These are phyloP conservation scores for Meloidogyne chitwoodi DNA, from an alignment of 1,140 invertebrate genomes.

Conservation along the genomic window DNA sequence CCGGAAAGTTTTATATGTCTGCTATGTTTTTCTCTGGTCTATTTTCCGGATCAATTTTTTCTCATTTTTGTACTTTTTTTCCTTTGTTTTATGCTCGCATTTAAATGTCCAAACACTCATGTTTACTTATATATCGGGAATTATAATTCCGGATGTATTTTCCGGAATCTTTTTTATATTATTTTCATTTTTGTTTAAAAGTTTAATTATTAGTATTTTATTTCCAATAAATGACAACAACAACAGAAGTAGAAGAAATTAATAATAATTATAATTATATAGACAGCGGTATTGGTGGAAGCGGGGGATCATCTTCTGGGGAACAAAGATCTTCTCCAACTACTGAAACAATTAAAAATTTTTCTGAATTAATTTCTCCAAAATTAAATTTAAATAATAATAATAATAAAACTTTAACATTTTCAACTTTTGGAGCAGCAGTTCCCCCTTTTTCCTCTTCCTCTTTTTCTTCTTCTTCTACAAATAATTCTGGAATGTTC, in stretches of 20 bases:
- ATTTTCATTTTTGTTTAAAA: too few relatives aligned
- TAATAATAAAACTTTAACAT: neutral
- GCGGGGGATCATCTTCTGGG: neutral
- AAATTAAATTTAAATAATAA: neutral
- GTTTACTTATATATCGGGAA: too few relatives aligned
- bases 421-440: neutral
- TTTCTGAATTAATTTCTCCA: neutral
- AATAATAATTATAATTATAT: neutral
- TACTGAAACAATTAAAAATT: neutral
- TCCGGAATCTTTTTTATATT: too few relatives aligned
- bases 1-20: too few relatives aligned
- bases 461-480: neutral
- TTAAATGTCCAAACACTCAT: too few relatives aligned
- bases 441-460: neutral
- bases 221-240: neutral
- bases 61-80: too few relatives aligned
- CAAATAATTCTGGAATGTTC: neutral
- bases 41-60: too few relatives aligned
- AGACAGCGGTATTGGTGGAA: neutral
- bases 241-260: neutral
- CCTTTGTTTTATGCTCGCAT: too few relatives aligned
- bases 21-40: too few relatives aligned
- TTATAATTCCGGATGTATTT: too few relatives aligned
- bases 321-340: neutral
- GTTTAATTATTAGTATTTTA: too few relatives aligned